These are phyloP conservation scores for Cheracebus regulus DNA, from an alignment of 2,797 vertebrate genomes.

Conservation along the genomic window DNA sequence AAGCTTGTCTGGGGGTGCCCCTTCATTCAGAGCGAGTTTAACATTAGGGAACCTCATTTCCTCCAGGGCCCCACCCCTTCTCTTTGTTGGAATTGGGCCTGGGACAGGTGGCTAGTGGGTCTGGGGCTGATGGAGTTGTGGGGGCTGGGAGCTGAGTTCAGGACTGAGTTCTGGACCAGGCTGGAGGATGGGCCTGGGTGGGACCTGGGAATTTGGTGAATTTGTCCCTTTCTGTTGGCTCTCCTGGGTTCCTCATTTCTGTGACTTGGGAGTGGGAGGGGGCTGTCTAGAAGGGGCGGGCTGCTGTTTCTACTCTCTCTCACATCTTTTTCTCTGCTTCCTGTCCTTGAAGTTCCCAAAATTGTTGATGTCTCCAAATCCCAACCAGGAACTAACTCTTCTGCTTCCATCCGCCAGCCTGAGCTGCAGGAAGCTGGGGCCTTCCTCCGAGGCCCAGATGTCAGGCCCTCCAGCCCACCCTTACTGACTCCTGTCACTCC, in stretches of 20 bases:
- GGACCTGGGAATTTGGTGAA: not conserved
- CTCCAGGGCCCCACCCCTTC: not conserved
- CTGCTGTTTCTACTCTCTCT: not conserved
- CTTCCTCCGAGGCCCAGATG: not conserved
- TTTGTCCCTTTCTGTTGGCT: not conserved
- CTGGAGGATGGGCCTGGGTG: too few species aligned
- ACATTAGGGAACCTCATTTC: not conserved
- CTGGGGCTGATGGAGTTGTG: not conserved
- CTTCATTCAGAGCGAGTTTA: too few species aligned
- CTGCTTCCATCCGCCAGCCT: not conserved
- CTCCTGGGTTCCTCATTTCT: not conserved
- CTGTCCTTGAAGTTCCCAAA: not conserved
- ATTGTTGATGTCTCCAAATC: not conserved
- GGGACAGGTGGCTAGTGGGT: not conserved
- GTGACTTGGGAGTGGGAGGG: not conserved
- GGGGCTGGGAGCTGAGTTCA: not conserved
- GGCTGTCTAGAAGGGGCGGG: not conserved
- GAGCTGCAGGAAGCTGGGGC: not conserved
- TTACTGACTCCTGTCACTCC: not conserved
- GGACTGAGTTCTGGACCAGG: not conserved
- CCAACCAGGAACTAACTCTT: not conserved
- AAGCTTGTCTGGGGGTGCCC: too few species aligned
- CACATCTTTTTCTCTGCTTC: constrained; percentile 33
- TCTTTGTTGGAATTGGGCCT: not conserved
- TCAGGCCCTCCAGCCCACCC: not conserved